Base-by-base conservation (phyloP, 2,888 invertebrate genomes). In the Cepaea hortensis region DNA sequence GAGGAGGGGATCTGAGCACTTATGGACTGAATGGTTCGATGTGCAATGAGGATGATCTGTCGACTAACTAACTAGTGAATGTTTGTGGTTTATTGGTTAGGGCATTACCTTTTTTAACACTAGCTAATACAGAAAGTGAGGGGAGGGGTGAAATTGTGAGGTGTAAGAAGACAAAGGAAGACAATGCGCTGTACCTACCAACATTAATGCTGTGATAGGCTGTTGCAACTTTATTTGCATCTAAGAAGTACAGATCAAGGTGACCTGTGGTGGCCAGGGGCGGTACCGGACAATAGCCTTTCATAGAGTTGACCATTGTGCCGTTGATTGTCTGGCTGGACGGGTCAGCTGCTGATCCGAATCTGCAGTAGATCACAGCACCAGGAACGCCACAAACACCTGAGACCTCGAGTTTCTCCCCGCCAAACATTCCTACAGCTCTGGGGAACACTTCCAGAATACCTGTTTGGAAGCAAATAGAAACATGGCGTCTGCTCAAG, bases 371-470 rank as follows among this genome's bases (percentile, higher is more conserved):
- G 81, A 98, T 96, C 90, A 96, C 96, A 91, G 97, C 96, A 1
- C 95, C 95, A 0, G 96, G 96, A 90, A 96, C 96, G 93, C 99
- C 97, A 94, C 99, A 99, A 3, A 98, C 98, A 0, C 99, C 99
- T 0, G 99, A 98, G 87, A 99, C 97, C 93, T 99, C 98, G 72
- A 99, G 98, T 85, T 98, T 96, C 0, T 98, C 97, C 2, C 99
- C 99, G 4, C 99, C 99, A 90, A 99, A 95, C 99, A 99, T 99
- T 94, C 98, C 98, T 6, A 98, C 99, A 93, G 89, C 89, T n/a
- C 86, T 87, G 0, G 93, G 93, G 77, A 83, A 90, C 13, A 92
- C 89, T 62, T 90, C 90, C 7, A 93, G 84, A 0, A 84, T 70
- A 4, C 76, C 91, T 88, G 62, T 46, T n/a, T 46, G 48, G n/a